Evolutionary conservation across 2,113 vertebrate species (phyloP).

Genomic region (Macroglossus sobrinus): DNA sequence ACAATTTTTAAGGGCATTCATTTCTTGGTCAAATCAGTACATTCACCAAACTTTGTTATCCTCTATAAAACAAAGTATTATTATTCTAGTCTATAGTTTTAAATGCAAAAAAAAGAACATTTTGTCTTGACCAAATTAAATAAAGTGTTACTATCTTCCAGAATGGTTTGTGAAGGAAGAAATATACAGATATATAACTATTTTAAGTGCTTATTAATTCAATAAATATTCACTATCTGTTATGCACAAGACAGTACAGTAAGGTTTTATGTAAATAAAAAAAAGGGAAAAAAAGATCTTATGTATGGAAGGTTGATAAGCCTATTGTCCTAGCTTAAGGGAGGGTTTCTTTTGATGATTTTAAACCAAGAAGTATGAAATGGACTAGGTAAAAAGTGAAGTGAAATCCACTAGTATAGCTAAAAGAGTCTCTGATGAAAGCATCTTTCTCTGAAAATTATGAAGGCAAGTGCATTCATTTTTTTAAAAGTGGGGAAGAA

Average conservation of each 20-base stretch:
- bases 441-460: conserved; percentile 45
- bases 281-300: not conserved
- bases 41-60: not conserved
- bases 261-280: not conserved
- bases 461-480: not conserved
- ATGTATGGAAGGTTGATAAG: not conserved
- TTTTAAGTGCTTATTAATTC: not conserved
- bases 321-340: not conserved
- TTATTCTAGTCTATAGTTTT: not conserved
- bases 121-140: not conserved
- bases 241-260: not conserved
- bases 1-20: not conserved
- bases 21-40: not conserved
- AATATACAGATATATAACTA: not conserved
- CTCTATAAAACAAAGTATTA: not conserved
- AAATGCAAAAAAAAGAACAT: not conserved
- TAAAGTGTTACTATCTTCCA: not conserved
- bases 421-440: conserved; percentile 27
- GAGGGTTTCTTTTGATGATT: conserved; percentile 71
- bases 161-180: not conserved
- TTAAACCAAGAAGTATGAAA: conserved; percentile 73
- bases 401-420: not conserved
- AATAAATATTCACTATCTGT: not conserved
- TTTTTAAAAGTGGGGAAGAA: not conserved
- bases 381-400: conserved; percentile 34